Evolutionary conservation across 2,797 vertebrate genomes (phyloP), one percentile per base, ranked within the genome.

Genomic region (Scyliorhinus canicula): DNA sequence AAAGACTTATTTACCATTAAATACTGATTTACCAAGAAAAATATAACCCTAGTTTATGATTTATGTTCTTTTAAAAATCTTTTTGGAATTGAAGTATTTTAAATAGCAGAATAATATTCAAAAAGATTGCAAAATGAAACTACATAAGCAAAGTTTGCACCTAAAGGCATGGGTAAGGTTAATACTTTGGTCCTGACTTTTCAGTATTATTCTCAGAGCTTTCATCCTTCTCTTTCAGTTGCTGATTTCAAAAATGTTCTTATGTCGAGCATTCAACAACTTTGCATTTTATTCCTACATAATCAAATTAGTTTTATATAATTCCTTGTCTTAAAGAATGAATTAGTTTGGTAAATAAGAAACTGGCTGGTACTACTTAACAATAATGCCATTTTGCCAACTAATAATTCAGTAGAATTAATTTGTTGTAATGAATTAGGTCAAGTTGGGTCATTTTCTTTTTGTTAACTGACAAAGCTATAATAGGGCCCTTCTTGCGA

Each of bases 1-100:
- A 95, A 95, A 96, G 95, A 90, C 19, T 95, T 96, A 96, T 88
- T 95, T 88, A 96, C 95, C 52, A 96, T 96, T 97, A 97, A 97
- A 65, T 47, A 67, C 95, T 96, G 95, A 95, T 90, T 95, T 55
- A 67, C 90, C 40, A 65, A 63, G 40, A 63, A n/a, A n/a, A n/a
- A n/a, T n/a, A n/a, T n/a, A 24, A 24, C 21, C n/a, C 35, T n/a
- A 55, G 79, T 63, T 63, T 65, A 40, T 44, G n/a, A 63, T 44
- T 91, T 63, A 65, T 44, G 88, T 7, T 3, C 8, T n/a, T 65
- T 65, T 40, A 0, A 88, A 35, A 1, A 0, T 5, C 55, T 4
- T 55, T 86, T 63, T 26, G 88, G 88, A 63, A 12, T 57, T 57
- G 52, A 47, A n/a, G 60, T 40, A n/a, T 65, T 88, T 88, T 35